Base-by-base conservation (phyloP, 2,113 vertebrate species). In the Cyanocitta stelleri region DNA sequence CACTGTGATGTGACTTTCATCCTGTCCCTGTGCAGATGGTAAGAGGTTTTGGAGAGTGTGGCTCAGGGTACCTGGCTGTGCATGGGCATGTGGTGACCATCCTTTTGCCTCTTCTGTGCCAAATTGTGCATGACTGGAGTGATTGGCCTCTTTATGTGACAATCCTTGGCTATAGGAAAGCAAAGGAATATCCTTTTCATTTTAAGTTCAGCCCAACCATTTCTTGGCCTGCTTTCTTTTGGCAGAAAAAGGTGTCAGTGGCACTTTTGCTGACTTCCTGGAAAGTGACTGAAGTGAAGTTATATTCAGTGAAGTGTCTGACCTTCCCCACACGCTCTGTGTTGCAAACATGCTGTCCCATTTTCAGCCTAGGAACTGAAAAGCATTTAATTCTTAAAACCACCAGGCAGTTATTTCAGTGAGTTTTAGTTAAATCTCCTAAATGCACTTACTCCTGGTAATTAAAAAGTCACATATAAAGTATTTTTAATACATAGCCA, bases 81-180 rank as follows among this genome's bases (percentile, higher is more conserved):
- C 41, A 13, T n/a, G 51, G 33, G 35, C 63, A 20, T 0, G 0
- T 30, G 43, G 32, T 80, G 35, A 35, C 35, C 3, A 1, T 78
- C 26, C 22, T 67, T 49, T 80, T 59, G 52, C 59, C 39, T 35
- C 58, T 73, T 56, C 63, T 35, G 5, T 75, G 51, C 64, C 37
- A 71, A 9, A 29, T 2, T 32, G 17, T 54, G 5, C 3, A 5
- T 0, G 1, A 16, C 23, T 58, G 63, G 37, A 80, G 39, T 52
- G 21, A 61, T 10, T 59, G 24, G 15, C 35, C 32, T 51, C 54
- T 52, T 44, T 23, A 9, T 2, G 2, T 74, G 35, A 63, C 35
- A 20, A 46, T 85, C 46, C 43, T 35, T 80, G 43, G 29, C 49
- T 55, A 18, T 9, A 58, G 79, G 37, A 83, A 93, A 66, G n/a